Percentiles rank a stretch among this genome's conserved stretches.
These are phyloP conservation scores for Alsophila aescularia DNA, from an alignment of 2,888 invertebrate genomes.

Conservation along the genomic window DNA sequence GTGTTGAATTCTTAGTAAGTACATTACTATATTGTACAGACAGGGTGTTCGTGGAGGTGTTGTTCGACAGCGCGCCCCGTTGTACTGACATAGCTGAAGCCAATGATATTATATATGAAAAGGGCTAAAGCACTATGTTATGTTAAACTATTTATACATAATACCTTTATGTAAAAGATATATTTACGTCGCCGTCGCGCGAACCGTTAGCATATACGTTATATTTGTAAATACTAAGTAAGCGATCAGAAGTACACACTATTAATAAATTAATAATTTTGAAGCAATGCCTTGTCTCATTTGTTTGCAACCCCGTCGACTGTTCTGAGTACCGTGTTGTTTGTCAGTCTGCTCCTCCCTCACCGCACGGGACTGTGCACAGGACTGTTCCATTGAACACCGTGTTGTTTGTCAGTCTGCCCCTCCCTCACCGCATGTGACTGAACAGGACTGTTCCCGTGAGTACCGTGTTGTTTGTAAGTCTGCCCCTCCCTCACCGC, in stretches of 20 bases:
- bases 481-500: too few species aligned
- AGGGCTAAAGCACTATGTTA: slow-evolving; percentile 37
- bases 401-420: too few species aligned
- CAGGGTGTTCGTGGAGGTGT: not conserved
- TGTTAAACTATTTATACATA: slow-evolving; percentile 53
- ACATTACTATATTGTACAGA: not conserved
- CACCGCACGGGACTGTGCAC: too few species aligned
- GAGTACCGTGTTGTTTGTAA: too few species aligned
- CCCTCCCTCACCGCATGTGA: too few species aligned
- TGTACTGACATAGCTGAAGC: too few species aligned
- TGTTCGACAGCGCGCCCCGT: not conserved
- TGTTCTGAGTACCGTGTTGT: not conserved
- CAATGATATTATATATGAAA: too few species aligned
- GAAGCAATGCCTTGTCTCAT: slow-evolving; percentile 13
- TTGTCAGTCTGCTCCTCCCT: too few species aligned
- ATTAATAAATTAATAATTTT: slow-evolving; percentile 53
- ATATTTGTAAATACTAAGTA: slow-evolving; percentile 67
- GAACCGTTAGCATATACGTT: slow-evolving; percentile 44
- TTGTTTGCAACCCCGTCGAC: not conserved
- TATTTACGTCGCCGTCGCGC: slow-evolving; percentile 30
- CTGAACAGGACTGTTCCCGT: too few species aligned
- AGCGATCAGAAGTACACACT: slow-evolving; percentile 55
- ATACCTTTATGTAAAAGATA: slow-evolving; percentile 29
- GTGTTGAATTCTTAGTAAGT: not conserved
- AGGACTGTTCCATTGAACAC: too few species aligned